Percentiles rank a stretch among this genome's conserved stretches.
These are phyloP conservation scores for Tachycineta bicolor DNA, from an alignment of 2,113 vertebrate species.

Conservation along the genomic window DNA sequence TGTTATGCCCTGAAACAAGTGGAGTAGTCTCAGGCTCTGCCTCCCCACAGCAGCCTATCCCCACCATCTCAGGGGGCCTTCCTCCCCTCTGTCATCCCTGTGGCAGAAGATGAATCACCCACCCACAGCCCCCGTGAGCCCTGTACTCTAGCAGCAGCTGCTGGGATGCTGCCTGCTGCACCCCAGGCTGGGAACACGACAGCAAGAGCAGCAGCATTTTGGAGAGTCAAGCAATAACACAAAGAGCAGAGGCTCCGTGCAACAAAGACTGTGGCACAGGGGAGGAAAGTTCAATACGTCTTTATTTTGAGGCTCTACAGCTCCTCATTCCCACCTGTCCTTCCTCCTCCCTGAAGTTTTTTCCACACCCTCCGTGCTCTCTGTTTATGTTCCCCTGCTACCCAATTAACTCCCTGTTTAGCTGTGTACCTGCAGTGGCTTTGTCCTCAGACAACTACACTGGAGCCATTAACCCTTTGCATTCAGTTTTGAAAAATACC, in stretches of 20 bases:
- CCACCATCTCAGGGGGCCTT: neutral
- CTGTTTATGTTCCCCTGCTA: conserved; percentile 73
- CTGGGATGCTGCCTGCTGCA: neutral
- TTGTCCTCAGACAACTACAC: conserved; percentile 59
- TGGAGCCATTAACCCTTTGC: conserved; percentile 69
- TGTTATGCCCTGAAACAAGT: fast-evolving
- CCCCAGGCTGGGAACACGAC: neutral
- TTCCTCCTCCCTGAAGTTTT: conserved; percentile 47
- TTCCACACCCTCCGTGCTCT: conserved; percentile 44
- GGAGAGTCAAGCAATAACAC: neutral
- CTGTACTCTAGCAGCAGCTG: neutral
- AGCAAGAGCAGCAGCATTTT: neutral
- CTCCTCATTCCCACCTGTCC: conserved; percentile 15
- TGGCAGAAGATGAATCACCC: fast-evolving
- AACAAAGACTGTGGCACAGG: neutral
- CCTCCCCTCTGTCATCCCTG: fast-evolving
- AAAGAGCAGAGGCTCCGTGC: neutral
- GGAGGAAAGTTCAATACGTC: neutral
- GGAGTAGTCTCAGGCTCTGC: neutral
- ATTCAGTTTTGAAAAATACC: conserved; percentile 58
- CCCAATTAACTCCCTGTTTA: conserved; percentile 71
- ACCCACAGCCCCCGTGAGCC: fast-evolving
- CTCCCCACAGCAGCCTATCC: neutral
- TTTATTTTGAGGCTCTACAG: conserved; percentile 37
- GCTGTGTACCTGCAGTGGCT: conserved; percentile 56